Conservation (phyloP, 2,797 vertebrate genomes). For the Neomorphus geoffroyi region DNA sequence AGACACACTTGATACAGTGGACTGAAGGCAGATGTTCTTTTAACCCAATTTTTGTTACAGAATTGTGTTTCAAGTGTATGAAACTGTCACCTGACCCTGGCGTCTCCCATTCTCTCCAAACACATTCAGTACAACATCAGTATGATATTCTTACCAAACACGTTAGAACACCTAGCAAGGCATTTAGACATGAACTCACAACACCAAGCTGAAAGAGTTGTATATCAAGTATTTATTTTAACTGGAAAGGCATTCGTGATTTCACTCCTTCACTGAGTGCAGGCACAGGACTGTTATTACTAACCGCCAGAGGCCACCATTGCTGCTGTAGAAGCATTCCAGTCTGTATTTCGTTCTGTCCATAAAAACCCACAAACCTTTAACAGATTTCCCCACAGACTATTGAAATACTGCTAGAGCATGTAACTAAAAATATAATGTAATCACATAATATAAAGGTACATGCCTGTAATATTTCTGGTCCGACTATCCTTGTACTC, state of each 20-base stretch:
- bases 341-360: not conserved
- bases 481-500: not conserved
- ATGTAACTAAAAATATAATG: not conserved
- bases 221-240: not conserved
- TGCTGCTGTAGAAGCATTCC: conserved; percentile 30
- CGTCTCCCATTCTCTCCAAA: not conserved
- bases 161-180: not conserved
- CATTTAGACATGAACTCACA: not conserved
- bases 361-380: not conserved
- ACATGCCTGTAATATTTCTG: not conserved
- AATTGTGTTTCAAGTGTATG: not conserved
- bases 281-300: not conserved
- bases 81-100: not conserved
- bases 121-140: not conserved
- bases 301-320: conserved; percentile 70
- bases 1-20: not conserved
- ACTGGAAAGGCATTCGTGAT: not conserved
- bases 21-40: not conserved
- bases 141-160: not conserved
- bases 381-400: not conserved
- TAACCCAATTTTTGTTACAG: not conserved
- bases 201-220: not conserved
- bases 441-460: too few relatives aligned
- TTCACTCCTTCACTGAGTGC: not conserved
- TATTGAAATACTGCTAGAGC: not conserved